Evolutionary conservation across 64 coral and sea anemone genomes (phyloP).

Genomic region (Trachythela sp.): DNA sequence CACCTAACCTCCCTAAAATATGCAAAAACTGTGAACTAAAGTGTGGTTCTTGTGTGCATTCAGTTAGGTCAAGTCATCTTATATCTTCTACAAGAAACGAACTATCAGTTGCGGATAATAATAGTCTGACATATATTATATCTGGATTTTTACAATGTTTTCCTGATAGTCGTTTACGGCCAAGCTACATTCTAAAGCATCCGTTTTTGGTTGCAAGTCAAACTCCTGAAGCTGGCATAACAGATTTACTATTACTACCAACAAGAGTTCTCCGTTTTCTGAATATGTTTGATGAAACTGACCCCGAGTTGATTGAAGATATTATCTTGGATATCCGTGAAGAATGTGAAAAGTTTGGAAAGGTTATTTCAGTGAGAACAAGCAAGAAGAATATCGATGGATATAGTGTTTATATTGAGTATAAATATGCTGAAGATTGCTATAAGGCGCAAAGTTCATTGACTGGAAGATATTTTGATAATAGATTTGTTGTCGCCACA

Average conservation of each 20-base stretch:
- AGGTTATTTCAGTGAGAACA: background rate
- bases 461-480: slow-evolving; percentile 35
- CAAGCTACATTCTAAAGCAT: slow-evolving; percentile 29
- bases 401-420: slow-evolving; percentile 46
- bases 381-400: background rate
- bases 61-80: too few species aligned
- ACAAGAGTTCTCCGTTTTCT: slow-evolving; percentile 40
- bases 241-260: slow-evolving; percentile 56
- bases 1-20: slow-evolving; percentile 3
- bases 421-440: slow-evolving; percentile 47
- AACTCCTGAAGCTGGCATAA: slow-evolving; percentile 15
- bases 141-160: slow-evolving; percentile 49
- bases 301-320: background rate
- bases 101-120: too few species aligned
- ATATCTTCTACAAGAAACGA: too few species aligned
- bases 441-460: slow-evolving; percentile 25
- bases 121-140: background rate
- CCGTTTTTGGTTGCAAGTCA: background rate
- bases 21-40: too few species aligned
- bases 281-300: slow-evolving; percentile 32
- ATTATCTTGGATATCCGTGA: slow-evolving; percentile 31
- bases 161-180: slow-evolving; percentile 32
- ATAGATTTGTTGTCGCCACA: slow-evolving; percentile 39
- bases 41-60: too few species aligned
- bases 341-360: slow-evolving; percentile 57